Evolutionary conservation across 2,113 vertebrate species (phyloP).

Genomic region (Cebidichthys violaceus): DNA sequence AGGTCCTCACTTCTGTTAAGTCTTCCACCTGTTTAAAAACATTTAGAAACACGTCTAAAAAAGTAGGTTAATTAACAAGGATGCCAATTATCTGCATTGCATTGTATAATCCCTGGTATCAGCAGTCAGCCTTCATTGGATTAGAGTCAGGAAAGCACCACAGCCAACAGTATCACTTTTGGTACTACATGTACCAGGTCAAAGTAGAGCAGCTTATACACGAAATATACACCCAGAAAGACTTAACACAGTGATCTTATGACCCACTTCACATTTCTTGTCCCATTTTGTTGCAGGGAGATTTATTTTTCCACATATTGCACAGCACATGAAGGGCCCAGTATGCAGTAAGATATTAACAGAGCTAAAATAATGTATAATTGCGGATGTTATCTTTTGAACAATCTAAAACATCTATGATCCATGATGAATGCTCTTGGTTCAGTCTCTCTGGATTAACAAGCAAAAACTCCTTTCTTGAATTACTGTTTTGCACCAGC

Average conservation of each 20-base stretch:
- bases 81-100: slow-evolving; percentile 13
- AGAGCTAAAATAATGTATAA: too few species aligned
- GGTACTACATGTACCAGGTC: slow-evolving; percentile 39
- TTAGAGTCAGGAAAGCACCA: slow-evolving; percentile 47
- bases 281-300: background rate
- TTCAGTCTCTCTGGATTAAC: background rate
- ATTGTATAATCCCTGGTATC: slow-evolving; percentile 53
- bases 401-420: background rate
- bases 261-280: slow-evolving; percentile 28
- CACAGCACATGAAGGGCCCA: too few species aligned
- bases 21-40: background rate
- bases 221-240: slow-evolving; percentile 19
- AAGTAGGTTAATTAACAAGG: slow-evolving; percentile 34
- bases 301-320: background rate
- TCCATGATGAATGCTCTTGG: background rate
- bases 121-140: slow-evolving; percentile 71
- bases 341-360: background rate
- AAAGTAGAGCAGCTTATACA: slow-evolving; percentile 39
- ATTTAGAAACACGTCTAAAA: slow-evolving; percentile 5
- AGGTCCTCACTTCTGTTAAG: background rate
- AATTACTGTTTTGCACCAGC: background rate
- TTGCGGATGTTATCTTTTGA: background rate
- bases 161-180: slow-evolving; percentile 44
- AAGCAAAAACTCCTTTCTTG: background rate
- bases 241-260: slow-evolving; percentile 7